Evolutionary conservation across 2,113 vertebrate species (phyloP).

Genomic region (Bolborhynchus lineola): DNA sequence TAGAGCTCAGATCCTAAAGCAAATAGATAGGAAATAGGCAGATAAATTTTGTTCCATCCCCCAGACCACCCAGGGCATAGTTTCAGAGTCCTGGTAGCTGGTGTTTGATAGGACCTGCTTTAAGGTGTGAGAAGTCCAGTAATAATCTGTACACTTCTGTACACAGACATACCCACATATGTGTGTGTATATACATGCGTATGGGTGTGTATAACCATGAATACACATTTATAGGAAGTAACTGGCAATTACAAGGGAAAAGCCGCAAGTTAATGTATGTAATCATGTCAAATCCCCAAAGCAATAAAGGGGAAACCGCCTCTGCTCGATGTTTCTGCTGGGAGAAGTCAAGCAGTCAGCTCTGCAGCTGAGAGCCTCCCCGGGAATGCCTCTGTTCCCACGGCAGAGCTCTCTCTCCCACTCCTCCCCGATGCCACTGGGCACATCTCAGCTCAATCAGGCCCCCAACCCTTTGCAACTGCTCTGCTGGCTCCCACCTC

Average conservation of each 20-base stretch:
- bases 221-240: neutral
- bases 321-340: neutral
- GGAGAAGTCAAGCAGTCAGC: neutral
- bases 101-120: neutral
- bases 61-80: neutral
- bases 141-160: neutral
- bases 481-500: neutral
- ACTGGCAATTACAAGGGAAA: constrained; percentile 33
- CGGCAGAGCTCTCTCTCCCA: neutral
- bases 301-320: neutral
- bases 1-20: neutral
- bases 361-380: neutral
- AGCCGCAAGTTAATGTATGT: constrained; percentile 28
- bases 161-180: neutral
- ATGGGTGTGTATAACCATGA: neutral
- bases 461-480: neutral
- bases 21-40: neutral
- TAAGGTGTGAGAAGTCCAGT: neutral
- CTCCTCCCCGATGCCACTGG: neutral
- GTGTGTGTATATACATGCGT: neutral
- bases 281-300: constrained; percentile 46
- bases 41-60: neutral
- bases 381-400: neutral
- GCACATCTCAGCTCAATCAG: neutral
- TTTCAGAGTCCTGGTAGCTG: neutral